Evolutionary conservation across 2,888 invertebrate species (phyloP).

Genomic region (Watsonalla cultraria): DNA sequence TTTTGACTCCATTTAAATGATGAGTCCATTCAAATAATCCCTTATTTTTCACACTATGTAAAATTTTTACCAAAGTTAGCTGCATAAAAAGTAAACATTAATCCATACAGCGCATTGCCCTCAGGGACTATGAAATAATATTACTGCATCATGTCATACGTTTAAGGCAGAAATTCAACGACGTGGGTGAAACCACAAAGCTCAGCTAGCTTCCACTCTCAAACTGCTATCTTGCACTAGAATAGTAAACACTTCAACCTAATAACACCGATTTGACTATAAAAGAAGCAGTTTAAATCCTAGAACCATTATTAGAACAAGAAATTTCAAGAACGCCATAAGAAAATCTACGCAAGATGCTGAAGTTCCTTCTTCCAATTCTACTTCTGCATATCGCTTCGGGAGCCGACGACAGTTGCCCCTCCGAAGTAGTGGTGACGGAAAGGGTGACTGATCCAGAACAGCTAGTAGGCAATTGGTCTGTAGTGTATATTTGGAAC

Average conservation of each 20-base stretch:
- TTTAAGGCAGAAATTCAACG: no score
- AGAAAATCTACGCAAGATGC: background rate
- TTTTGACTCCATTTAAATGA: no score
- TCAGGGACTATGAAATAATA: no score
- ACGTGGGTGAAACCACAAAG: no score
- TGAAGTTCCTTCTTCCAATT: background rate
- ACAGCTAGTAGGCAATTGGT: background rate
- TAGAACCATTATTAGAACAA: background rate
- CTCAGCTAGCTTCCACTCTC: no score
- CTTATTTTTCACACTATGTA: no score
- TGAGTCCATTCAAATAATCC: no score
- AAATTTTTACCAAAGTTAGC: no score
- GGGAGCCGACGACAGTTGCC: background rate
- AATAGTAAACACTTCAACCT: background rate
- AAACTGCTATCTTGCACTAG: background rate
- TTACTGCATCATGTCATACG: no score
- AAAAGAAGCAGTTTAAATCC: background rate
- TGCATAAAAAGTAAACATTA: no score
- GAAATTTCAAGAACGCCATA: background rate
- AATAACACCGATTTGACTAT: background rate
- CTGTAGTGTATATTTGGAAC: background rate
- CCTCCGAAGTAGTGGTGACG: background rate
- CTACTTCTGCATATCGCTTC: background rate
- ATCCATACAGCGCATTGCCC: no score
- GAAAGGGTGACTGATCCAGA: background rate